These are phyloP conservation scores for Ceratina calcarata DNA, from an alignment of 1,140 invertebrate genomes.

Conservation along the genomic window DNA sequence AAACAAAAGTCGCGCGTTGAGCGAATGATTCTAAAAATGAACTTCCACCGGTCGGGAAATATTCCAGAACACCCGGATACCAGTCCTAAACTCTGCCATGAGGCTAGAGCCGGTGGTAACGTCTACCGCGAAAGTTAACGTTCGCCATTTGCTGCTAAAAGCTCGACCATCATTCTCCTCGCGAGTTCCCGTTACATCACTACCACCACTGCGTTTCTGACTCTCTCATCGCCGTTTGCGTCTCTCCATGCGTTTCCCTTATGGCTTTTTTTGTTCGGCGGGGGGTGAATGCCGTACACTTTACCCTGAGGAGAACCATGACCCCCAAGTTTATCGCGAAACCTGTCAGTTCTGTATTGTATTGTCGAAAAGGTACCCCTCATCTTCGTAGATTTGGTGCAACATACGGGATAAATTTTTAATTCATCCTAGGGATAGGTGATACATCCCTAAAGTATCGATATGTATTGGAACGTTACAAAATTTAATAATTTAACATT, in stretches of 20 bases:
- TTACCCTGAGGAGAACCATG: constrained; percentile 53
- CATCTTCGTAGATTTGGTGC: background rate
- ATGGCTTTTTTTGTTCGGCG: background rate
- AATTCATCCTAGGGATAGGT: no score
- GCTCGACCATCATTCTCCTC: constrained; percentile 45
- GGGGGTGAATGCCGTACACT: constrained; percentile 25
- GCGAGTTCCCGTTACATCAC: background rate
- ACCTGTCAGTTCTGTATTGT: constrained; percentile 46
- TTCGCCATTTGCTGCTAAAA: constrained; percentile 65
- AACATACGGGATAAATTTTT: no score
- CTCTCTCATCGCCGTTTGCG: background rate
- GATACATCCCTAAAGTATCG: no score
- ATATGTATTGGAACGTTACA: no score
- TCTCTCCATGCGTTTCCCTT: background rate
- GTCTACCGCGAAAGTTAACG: constrained; percentile 57
- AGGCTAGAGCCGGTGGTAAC: constrained; percentile 33
- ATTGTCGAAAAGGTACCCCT: constrained; percentile 16
- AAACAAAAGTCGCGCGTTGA: background rate
- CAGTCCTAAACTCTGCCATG: constrained; percentile 23
- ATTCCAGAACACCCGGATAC: background rate
- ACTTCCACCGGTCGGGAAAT: constrained; percentile 9
- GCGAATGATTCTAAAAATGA: constrained; percentile 12
- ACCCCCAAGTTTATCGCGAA: constrained; percentile 57
- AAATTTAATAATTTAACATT: no score
- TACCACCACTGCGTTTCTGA: background rate